Evolutionary conservation across 2,797 vertebrate species (phyloP), one percentile per base, ranked within the genome.

Genomic region (Halcyon leucocephala): DNA sequence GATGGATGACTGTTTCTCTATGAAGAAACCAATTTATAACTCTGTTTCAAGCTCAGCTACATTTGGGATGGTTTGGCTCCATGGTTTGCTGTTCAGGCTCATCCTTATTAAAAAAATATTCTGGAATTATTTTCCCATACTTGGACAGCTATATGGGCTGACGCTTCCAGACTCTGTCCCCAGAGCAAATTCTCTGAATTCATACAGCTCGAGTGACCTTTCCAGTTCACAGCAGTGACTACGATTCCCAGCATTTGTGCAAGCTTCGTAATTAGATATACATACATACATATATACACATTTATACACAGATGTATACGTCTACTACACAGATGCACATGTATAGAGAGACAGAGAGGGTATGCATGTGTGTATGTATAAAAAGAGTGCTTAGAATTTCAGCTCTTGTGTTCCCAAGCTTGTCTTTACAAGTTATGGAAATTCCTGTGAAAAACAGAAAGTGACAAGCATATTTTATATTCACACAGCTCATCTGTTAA

Each of bases 111-210:
- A 78, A 86, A 85, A 70, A 73, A 39, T 3, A 76, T 42, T 82
- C 66, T 3, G 1, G 82, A 85, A 90, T 95, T 85, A 84, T 91
- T 95, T 93, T 95, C 83, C 88, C 88, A 61, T 86, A 86, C 81
- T 91, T 95, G 91, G 91, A 52, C 51, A 82, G 77, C 52, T 93
- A 22, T 49, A 89, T 58, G 58, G 52, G 67, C 55, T 94, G 88
- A 46, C 0, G 13, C 55, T 95, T 96, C 86, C 94, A 93, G 74
- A 46, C n/a, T 91, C 11, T 58, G 26, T 94, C 82, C 94, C 90
- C 78, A 82, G 94, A 92, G 91, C 73, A 90, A 89, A 93, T 96
- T 95, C 91, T 86, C 86, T 79, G 95, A 94, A 95, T 92, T 97
- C 60, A 74, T 84, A 49, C 41, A 79, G 60, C 44, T 89, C 9